These are phyloP conservation scores for Siniperca obscura DNA, from an alignment of 2,797 vertebrate genomes.

Conservation along the genomic window DNA sequence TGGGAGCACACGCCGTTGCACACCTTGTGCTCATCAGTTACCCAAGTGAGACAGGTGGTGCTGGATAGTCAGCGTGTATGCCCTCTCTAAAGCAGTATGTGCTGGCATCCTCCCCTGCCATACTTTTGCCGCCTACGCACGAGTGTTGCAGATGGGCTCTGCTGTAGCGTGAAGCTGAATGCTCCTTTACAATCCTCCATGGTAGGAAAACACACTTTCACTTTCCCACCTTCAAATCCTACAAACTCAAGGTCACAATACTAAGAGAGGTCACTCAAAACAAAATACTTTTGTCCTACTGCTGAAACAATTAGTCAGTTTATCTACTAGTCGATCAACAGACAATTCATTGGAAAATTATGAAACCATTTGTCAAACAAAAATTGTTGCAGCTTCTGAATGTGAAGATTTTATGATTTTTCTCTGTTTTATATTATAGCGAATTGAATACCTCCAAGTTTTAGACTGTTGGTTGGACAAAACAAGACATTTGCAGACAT, in stretches of 20 bases:
- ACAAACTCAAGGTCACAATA: constrained; percentile 37
- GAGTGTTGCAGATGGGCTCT: constrained; percentile 72
- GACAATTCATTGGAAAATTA: too few species aligned
- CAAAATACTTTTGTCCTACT: background rate
- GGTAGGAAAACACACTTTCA: constrained; percentile 42
- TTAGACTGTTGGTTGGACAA: background rate
- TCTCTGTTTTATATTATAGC: background rate
- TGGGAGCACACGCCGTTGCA: constrained; percentile 56
- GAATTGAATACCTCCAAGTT: background rate
- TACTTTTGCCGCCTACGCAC: constrained; percentile 68
- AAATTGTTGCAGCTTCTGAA: background rate
- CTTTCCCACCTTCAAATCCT: constrained; percentile 36
- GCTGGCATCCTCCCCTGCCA: constrained; percentile 71
- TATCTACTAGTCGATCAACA: background rate
- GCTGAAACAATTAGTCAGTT: background rate
- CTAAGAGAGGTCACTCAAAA: background rate
- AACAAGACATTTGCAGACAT: too few species aligned
- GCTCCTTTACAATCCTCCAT: constrained; percentile 48
- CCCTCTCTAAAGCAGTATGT: constrained; percentile 62
- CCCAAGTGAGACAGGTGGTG: constrained; percentile 76
- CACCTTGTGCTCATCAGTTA: constrained; percentile 73
- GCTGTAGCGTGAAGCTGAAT: constrained; percentile 48
- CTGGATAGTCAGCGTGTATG: constrained; percentile 61
- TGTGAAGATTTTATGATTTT: background rate
- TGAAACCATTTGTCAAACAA: too few species aligned